A percentile compares a stretch with the other conserved stretches of the same genome.
Conservation (phyloP, 2,797 vertebrate genomes). For the Microctenopoma stevenorrisi region DNA sequence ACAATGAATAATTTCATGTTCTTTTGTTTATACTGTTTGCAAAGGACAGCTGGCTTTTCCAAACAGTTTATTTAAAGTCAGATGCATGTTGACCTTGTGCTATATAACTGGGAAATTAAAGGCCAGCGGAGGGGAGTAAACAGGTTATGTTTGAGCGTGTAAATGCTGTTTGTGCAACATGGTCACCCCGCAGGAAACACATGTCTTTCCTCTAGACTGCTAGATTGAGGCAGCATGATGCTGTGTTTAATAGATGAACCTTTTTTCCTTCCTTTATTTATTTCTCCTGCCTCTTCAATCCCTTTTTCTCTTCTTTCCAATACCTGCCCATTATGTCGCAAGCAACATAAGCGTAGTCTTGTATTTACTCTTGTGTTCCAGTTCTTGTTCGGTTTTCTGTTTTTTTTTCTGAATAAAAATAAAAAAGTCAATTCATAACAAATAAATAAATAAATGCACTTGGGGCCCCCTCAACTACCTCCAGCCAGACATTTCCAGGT, state of each 20-base stretch:
- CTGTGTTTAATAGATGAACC: constrained; percentile 48
- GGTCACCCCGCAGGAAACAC: constrained; percentile 24
- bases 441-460: neutral
- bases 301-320: too few species aligned
- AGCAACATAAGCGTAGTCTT: too few species aligned
- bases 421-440: too few species aligned
- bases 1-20: constrained; percentile 38
- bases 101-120: constrained; percentile 11
- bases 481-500: constrained; percentile 39
- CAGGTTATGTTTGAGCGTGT: constrained; percentile 44
- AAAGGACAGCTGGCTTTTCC: constrained; percentile 54
- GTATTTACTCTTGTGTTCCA: too few species aligned
- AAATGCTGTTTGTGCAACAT: constrained; percentile 43
- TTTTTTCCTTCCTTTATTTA: neutral
- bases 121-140: constrained; percentile 11
- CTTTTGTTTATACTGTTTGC: constrained; percentile 38
- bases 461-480: constrained; percentile 37
- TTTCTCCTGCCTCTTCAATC: too few species aligned
- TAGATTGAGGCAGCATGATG: constrained; percentile 8
- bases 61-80: constrained; percentile 60
- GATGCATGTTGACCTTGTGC: constrained; percentile 32
- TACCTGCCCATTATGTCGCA: too few species aligned
- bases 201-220: neutral
- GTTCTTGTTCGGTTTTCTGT: too few species aligned
- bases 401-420: too few species aligned